Base-by-base conservation (phyloP, 2,113 vertebrate species). In the Periophthalmodon schlosseri region DNA sequence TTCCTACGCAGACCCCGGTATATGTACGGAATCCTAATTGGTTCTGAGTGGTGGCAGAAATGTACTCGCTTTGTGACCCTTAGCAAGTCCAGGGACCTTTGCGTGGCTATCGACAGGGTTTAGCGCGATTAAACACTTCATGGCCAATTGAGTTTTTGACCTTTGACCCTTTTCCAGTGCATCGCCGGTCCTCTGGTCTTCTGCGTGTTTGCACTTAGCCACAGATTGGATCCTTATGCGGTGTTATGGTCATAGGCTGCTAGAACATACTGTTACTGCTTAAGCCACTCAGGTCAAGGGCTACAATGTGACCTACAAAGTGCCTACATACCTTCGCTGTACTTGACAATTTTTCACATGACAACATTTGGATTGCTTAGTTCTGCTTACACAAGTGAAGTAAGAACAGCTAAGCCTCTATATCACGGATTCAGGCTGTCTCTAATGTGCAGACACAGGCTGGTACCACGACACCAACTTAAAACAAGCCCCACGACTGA, bases 351-450 rank as follows among this genome's bases (percentile, higher is more conserved):
- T 87, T 60, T 81, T 83, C 78, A 76, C 78, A 70, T 73, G 81
- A 84, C 46, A 20, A 20, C 65, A 47, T 75, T 72, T 66, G 50
- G 63, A 49, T 13, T 1, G 0, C 68, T 78, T 70, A 21, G 66
- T 47, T 24, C 66, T 49, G 12, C 23, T 68, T 70, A 33, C 72
- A 56, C 34, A 64, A 78, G 70, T 28, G 6, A 15, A 15, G 57
- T 56, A 56, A n/a, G 52, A 21, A 21, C 52, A 56, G n/a, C 70
- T 86, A 86, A 80, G 81, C 71, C 82, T 84, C 80, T 77, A 82
- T 66, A 77, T 80, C 69, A 80, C 76, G 61, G 70, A 84, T 77
- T 28, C 33, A 82, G 68, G 72, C 71, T 70, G 66, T 74, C 67
- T 21, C 60, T 79, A 76, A 72, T 70, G 12, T 76, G 76, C 74